Evolutionary conservation across 2,888 invertebrate species (phyloP).

Genomic region (Megastigmus dorsalis): DNA sequence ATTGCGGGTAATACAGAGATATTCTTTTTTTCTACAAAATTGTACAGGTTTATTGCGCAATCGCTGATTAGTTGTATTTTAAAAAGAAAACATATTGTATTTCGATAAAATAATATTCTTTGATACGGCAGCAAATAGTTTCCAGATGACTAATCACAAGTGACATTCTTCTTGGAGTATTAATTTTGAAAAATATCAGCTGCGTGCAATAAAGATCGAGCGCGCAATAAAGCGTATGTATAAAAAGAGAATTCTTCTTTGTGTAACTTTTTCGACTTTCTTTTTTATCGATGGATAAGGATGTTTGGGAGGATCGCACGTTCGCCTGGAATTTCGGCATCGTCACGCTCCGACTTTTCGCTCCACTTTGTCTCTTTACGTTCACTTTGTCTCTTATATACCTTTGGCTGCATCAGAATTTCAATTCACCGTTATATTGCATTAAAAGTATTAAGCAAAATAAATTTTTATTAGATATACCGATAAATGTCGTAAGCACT

Average conservation of each 20-base stretch:
- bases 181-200: too few species aligned
- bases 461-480: background rate
- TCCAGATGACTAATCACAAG: too few species aligned
- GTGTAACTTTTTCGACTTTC: slow-evolving; percentile 8
- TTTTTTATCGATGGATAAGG: slow-evolving; percentile 36
- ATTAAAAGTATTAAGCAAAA: background rate
- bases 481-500: too few species aligned
- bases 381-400: too few species aligned
- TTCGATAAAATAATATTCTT: too few species aligned
- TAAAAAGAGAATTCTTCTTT: slow-evolving; percentile 21
- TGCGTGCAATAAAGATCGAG: background rate
- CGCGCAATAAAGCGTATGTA: background rate
- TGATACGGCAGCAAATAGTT: too few species aligned
- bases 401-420: slow-evolving; percentile 8
- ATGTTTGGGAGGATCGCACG: slow-evolving; percentile 45
- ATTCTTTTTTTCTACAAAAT: background rate
- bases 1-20: background rate
- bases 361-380: slow-evolving; percentile 14
- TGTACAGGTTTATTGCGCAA: too few species aligned
- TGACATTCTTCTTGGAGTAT: too few species aligned
- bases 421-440: too few species aligned
- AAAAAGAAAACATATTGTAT: too few species aligned
- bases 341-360: slow-evolving; percentile 30
- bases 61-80: too few species aligned
- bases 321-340: slow-evolving; percentile 44